A percentile compares a stretch with the other conserved stretches of the same genome.
Evolutionary conservation across 1,140 invertebrate species (phyloP).

Genomic region (Epicauta chinensis): DNA sequence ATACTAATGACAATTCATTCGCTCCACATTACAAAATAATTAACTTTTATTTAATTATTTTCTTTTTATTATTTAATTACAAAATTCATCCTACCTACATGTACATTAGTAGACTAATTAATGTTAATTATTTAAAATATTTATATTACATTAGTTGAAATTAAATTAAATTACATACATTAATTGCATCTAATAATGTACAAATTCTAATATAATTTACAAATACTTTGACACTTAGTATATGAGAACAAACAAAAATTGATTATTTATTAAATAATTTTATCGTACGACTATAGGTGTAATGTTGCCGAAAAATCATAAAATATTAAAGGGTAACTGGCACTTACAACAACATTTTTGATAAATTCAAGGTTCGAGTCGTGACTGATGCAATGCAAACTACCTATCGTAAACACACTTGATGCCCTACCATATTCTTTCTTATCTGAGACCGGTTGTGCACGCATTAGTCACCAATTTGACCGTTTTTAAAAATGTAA

Average conservation of each 20-base stretch:
- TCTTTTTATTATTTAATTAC: conserved; percentile 7
- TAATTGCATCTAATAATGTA: conserved; percentile 15
- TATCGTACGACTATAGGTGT: too few species aligned
- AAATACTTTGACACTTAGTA: conserved; percentile 15
- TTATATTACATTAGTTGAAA: conserved; percentile 15
- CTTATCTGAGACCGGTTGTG: too few species aligned
- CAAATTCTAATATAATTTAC: conserved; percentile 17
- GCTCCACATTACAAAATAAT: conserved; percentile 15
- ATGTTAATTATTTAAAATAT: conserved; percentile 17
- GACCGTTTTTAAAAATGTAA: too few species aligned
- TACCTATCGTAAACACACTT: too few species aligned
- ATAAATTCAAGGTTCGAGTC: too few species aligned
- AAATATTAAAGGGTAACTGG: neutral
- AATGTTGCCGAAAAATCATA: too few species aligned
- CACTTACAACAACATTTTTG: conserved; percentile 4
- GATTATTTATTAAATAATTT: too few species aligned
- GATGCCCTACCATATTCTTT: too few species aligned
- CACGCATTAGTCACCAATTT: too few species aligned
- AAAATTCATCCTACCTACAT: conserved; percentile 15
- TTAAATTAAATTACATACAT: conserved; percentile 11
- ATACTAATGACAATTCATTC: conserved; percentile 25
- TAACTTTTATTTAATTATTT: conserved; percentile 1
- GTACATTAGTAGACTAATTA: conserved; percentile 18
- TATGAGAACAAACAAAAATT: conserved; percentile 2
- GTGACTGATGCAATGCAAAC: too few species aligned